Conservation (phyloP, 2,888 invertebrate species). For the Ischnus inquisitorius region DNA sequence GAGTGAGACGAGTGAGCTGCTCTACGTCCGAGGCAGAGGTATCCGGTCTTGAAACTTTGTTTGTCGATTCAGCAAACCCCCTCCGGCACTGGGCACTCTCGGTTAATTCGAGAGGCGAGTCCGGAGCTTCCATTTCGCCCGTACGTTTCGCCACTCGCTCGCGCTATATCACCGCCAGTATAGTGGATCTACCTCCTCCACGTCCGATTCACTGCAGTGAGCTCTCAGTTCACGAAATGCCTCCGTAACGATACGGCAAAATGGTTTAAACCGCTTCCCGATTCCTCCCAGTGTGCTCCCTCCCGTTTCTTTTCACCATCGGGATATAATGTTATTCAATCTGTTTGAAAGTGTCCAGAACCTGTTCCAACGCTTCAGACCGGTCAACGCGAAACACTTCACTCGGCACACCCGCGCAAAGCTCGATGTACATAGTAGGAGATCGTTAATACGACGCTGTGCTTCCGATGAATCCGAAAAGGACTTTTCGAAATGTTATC, state of each 20-base stretch:
- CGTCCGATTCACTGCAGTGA: slow-evolving; percentile 53
- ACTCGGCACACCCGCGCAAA: background rate
- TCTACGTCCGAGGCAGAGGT: slow-evolving; percentile 15
- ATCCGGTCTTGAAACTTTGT: slow-evolving; percentile 59
- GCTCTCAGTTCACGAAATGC: slow-evolving; percentile 39
- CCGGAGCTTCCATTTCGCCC: slow-evolving; percentile 17
- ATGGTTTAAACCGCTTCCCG: slow-evolving; percentile 28
- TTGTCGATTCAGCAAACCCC: slow-evolving; percentile 66
- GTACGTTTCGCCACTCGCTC: slow-evolving; percentile 46
- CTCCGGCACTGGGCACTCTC: slow-evolving; percentile 56
- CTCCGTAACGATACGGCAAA: slow-evolving; percentile 20
- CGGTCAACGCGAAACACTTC: background rate
- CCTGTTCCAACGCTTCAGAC: background rate
- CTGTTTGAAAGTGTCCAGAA: background rate
- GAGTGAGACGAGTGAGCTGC: slow-evolving; percentile 30
- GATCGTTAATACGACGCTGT: background rate
- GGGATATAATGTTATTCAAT: background rate
- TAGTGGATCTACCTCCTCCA: slow-evolving; percentile 32
- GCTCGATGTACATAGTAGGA: too few relatives aligned
- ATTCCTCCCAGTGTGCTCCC: background rate
- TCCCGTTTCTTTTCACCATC: slow-evolving; percentile 2
- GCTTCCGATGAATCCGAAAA: background rate
- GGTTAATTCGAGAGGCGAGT: slow-evolving; percentile 65
- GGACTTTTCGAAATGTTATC: background rate
- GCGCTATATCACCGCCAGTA: slow-evolving; percentile 18